Percentiles rank a stretch among this genome's conserved stretches.
phyloP scores from a whole-genome alignment of 2,797 vertebrate genomes.

The Channallabes apus region DNA sequence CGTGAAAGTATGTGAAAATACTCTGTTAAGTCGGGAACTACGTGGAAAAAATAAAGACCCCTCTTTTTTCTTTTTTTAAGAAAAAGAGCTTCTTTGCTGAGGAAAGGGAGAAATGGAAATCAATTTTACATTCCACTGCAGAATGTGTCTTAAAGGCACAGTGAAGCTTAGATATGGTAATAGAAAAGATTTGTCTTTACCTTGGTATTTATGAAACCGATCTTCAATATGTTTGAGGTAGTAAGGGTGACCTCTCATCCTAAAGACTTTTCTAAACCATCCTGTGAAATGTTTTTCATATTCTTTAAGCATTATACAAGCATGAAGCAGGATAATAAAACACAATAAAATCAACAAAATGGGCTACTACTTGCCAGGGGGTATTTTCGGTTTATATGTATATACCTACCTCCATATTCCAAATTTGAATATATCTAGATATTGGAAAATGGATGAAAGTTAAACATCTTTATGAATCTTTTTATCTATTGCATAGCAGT shows the following conservation, averaged over 20 bases:
- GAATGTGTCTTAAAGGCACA: background rate
- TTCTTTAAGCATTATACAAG: background rate
- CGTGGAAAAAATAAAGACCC: background rate
- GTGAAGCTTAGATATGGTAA: conserved; percentile 11
- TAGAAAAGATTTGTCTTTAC: background rate
- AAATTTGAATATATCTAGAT: background rate
- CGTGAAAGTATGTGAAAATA: no score
- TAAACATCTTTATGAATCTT: background rate
- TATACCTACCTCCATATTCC: background rate
- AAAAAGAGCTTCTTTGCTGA: background rate
- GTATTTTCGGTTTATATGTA: background rate
- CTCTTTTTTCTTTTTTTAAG: background rate
- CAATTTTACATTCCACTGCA: conserved; percentile 9
- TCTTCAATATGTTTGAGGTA: conserved; percentile 3
- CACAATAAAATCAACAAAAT: background rate
- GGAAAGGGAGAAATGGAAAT: conserved; percentile 11
- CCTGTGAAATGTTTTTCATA: background rate
- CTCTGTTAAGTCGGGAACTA: background rate
- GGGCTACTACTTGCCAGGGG: background rate
- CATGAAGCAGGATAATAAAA: background rate
- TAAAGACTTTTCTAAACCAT: background rate
- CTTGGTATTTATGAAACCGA: background rate
- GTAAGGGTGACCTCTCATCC: background rate
- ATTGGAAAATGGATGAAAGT: background rate
- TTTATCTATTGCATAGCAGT: background rate